A percentile compares a stretch with the other conserved stretches of the same genome.
These are phyloP conservation scores for Nerophis ophidion DNA, from an alignment of 2,113 vertebrate genomes.

Conservation along the genomic window DNA sequence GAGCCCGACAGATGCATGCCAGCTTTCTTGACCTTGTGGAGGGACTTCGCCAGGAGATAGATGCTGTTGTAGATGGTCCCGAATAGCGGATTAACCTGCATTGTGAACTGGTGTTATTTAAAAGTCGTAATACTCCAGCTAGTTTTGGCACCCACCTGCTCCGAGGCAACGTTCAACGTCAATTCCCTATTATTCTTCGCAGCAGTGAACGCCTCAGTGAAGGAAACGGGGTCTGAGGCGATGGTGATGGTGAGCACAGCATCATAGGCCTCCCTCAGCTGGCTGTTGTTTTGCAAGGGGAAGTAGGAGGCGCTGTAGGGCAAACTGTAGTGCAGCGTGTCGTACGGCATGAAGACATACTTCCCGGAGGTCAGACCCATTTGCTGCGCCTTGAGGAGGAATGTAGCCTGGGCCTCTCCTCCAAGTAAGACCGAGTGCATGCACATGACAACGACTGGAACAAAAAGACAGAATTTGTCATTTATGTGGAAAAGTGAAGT, in stretches of 20 bases:
- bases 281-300: slow-evolving; percentile 71
- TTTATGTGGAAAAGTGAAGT: no score
- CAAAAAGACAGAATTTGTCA: slow-evolving; percentile 14
- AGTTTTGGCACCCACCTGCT: slow-evolving; percentile 51
- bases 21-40: slow-evolving; percentile 67
- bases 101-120: neutral
- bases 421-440: slow-evolving; percentile 86
- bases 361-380: slow-evolving; percentile 83
- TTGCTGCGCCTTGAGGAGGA: slow-evolving; percentile 80
- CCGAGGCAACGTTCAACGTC: slow-evolving; percentile 29
- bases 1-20: slow-evolving; percentile 62
- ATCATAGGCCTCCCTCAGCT: slow-evolving; percentile 81
- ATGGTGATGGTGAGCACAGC: slow-evolving; percentile 86
- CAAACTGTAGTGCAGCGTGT: slow-evolving; percentile 84
- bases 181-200: slow-evolving; percentile 73
- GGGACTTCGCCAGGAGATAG: slow-evolving; percentile 78
- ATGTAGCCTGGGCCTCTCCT: slow-evolving; percentile 75
- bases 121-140: no score
- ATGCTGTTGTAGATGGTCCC: slow-evolving; percentile 88
- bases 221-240: slow-evolving; percentile 78
- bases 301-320: slow-evolving; percentile 76
- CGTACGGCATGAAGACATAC: slow-evolving; percentile 85
- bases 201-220: slow-evolving; percentile 75
- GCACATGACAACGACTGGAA: slow-evolving; percentile 86
- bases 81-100: slow-evolving; percentile 84